These are phyloP conservation scores for Dicrurus megarhynchus DNA, from an alignment of 2,113 vertebrate species.

Conservation along the genomic window DNA sequence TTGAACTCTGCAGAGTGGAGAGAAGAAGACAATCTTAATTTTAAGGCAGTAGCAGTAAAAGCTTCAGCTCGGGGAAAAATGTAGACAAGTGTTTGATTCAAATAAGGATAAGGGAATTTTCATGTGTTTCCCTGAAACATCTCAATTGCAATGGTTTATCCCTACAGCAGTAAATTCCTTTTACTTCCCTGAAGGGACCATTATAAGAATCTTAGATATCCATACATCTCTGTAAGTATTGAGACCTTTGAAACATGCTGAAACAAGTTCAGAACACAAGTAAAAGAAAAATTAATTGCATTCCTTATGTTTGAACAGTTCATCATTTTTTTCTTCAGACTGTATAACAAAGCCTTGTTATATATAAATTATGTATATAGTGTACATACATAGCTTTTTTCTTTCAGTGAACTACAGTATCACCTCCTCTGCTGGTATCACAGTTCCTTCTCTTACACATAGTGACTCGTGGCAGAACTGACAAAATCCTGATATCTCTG, in stretches of 20 bases:
- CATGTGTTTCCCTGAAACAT: background rate
- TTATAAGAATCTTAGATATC: background rate
- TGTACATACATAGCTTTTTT: background rate
- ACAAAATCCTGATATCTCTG: background rate
- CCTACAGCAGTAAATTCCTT: background rate
- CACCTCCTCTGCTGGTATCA: background rate
- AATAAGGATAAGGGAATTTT: background rate
- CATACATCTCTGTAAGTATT: background rate
- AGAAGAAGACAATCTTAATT: background rate
- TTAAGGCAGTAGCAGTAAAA: background rate
- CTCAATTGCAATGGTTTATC: background rate
- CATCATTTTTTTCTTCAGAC: background rate
- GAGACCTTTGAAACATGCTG: background rate
- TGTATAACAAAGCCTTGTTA: background rate
- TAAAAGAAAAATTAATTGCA: background rate
- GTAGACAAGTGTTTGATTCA: background rate
- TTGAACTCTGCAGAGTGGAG: conserved; percentile 84
- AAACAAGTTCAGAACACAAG: background rate
- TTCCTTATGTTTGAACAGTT: background rate
- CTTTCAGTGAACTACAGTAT: background rate
- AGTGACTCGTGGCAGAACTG: background rate
- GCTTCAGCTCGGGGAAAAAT: background rate
- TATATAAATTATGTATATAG: background rate
- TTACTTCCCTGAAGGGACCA: background rate
- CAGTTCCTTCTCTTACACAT: background rate